A percentile compares a stretch with the other conserved stretches of the same genome.
Evolutionary conservation across 2,797 vertebrate genomes (phyloP).

Genomic region (Menidia menidia): DNA sequence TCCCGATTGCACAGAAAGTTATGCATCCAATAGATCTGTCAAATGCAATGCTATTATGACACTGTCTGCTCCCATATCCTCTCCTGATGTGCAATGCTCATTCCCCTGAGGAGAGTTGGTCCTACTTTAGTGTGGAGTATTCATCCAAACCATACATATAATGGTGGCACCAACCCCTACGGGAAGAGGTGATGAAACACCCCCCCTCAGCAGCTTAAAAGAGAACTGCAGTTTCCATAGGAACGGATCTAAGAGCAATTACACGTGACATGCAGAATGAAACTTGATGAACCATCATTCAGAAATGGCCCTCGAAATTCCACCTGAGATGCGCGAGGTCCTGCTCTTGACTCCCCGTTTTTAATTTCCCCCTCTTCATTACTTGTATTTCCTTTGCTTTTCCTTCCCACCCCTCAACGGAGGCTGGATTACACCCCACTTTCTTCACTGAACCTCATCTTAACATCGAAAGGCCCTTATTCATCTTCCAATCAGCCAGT

Average conservation of each 20-base stretch:
- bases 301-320: slow-evolving; percentile 74
- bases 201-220: slow-evolving; percentile 67
- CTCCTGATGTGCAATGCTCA: slow-evolving; percentile 26
- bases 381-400: slow-evolving; percentile 28
- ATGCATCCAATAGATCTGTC: slow-evolving; percentile 37
- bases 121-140: slow-evolving; percentile 33
- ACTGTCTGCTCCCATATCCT: slow-evolving; percentile 12
- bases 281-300: slow-evolving; percentile 74
- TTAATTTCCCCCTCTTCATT: slow-evolving; percentile 39
- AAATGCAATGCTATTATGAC: slow-evolving; percentile 22
- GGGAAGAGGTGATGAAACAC: slow-evolving; percentile 67
- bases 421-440: slow-evolving; percentile 44
- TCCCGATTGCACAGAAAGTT: slow-evolving; percentile 25
- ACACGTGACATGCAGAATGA: slow-evolving; percentile 61
- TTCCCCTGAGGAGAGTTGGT: slow-evolving; percentile 55
- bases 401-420: slow-evolving; percentile 27
- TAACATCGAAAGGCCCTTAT: slow-evolving; percentile 46
- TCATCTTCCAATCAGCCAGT: slow-evolving; percentile 60
- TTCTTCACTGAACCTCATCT: slow-evolving; percentile 54
- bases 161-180: slow-evolving; percentile 56
- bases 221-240: slow-evolving; percentile 82
- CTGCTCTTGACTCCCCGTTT: slow-evolving; percentile 19
- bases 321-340: slow-evolving; percentile 47
- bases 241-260: slow-evolving; percentile 82
- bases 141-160: slow-evolving; percentile 59